Evolutionary conservation across 2,888 invertebrate genomes (phyloP), one percentile per base, ranked within the genome.

Genomic region (Cataglyphis livida): DNA sequence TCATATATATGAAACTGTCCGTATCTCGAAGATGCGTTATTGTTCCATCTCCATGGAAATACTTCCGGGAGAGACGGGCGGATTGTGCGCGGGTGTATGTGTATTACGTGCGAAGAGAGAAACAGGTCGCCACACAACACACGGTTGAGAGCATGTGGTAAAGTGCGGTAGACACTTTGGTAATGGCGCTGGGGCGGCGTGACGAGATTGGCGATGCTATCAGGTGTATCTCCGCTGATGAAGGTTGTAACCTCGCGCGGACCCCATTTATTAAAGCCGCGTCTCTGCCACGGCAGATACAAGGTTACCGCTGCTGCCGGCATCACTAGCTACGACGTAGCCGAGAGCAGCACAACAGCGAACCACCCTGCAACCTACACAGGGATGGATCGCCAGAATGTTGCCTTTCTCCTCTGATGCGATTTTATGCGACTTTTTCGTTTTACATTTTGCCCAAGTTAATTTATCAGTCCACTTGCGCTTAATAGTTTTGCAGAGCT

Each of bases 121-220:
- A 89, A 70, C 85, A 62, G 78, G 84, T 75, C 83, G 81, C 68
- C 57, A 25, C 81, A 66, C 76, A 51, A 51, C 35, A 51, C 25
- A 65, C 78, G 78, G 21, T 28, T 28, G 73, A 79, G 78, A 71
- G 79, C 62, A 81, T 81, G 87, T 89, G 88, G 85, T 84, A 83
- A 85, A 84, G 84, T 74, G 85, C 86, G 82, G 90, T 90, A 91
- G 90, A 91, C 90, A 88, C 87, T 88, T 87, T 79, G 87, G 89
- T 91, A 91, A 92, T 91, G 90, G 90, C 76, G 89, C 84, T 85
- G 89, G 89, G 84, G 87, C 89, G 90, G 89, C 91, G 90, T 91
- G 92, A 91, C 92, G 91, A 92, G 92, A 93, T 93, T 92, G 91
- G 88, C 89, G 91, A 92, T 93, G 90, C 89, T 92, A 93, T 93